These are phyloP conservation scores for Myotis davidii DNA, from an alignment of 2,113 vertebrate genomes.

Conservation along the genomic window DNA sequence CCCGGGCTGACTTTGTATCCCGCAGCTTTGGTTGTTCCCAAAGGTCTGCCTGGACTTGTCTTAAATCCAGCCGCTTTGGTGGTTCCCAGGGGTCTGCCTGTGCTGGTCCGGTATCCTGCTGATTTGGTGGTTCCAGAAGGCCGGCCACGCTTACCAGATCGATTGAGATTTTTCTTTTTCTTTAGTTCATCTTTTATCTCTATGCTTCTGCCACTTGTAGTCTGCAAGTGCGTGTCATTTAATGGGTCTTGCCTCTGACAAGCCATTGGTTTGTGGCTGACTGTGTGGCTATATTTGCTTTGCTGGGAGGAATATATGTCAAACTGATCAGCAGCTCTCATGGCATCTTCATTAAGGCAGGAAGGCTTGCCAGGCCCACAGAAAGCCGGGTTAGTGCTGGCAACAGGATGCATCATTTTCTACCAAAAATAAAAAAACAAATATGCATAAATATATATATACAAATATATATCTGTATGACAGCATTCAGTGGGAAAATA, in stretches of 20 bases:
- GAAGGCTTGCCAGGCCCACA: slow-evolving; percentile 94
- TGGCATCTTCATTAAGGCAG: slow-evolving; percentile 93
- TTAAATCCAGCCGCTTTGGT: slow-evolving; percentile 99
- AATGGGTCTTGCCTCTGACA: slow-evolving; percentile 93
- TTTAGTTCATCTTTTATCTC: slow-evolving; percentile 92
- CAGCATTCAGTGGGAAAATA: background rate
- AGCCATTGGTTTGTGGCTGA: slow-evolving; percentile 92
- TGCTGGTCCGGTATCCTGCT: slow-evolving; percentile 98
- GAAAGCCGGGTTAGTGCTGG: slow-evolving; percentile 92
- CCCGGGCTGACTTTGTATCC: slow-evolving; percentile 99
- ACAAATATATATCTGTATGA: slow-evolving; percentile 22
- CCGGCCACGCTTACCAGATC: slow-evolving; percentile 94
- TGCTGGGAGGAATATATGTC: slow-evolving; percentile 94
- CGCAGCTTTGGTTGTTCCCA: slow-evolving; percentile 97
- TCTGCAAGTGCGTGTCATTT: slow-evolving; percentile 87
- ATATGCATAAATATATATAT: slow-evolving; percentile 62
- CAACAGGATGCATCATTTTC: slow-evolving; percentile 98
- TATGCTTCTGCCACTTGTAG: slow-evolving; percentile 86
- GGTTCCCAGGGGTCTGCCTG: slow-evolving; percentile 96
- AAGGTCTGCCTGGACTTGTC: slow-evolving; percentile 97
- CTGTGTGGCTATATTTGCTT: slow-evolving; percentile 90
- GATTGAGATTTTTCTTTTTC: slow-evolving; percentile 95
- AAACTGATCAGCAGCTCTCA: slow-evolving; percentile 92
- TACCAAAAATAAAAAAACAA: slow-evolving; percentile 83
- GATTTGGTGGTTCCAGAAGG: slow-evolving; percentile 97